Evolutionary conservation across 2,888 invertebrate genomes (phyloP), one percentile per base, ranked within the genome.

Genomic region (Tortricodes alternella): DNA sequence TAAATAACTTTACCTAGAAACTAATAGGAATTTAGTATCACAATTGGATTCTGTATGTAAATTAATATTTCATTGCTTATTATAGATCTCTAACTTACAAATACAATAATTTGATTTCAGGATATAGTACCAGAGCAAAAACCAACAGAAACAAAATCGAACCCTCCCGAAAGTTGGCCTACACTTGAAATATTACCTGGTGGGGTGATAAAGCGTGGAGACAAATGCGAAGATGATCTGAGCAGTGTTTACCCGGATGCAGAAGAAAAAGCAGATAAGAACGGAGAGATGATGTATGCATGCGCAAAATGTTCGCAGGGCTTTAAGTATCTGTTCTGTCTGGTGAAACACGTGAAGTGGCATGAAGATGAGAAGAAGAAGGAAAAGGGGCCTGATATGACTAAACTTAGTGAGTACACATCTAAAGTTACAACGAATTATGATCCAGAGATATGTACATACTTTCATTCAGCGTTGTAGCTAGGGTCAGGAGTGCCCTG

Each of bases 161-260:
- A 65, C 16, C 61, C 66, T 2, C 72, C 77, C 0, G 78, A 80
- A 1, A 80, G 81, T 52, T 89, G 89, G 89, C 89, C 89, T 0
- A 89, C 87, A 0, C 62, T 89, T 44, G 89, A 89, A 69, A 89
- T 89, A 51, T 60, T 86, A 3, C 89, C 89, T 0, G 89, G 89
- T 0, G 89, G 89, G 8, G 85, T 89, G 0, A 89, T 89, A 46
- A 86, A 85, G 48, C 76, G 79, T 46, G 71, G 74, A 0, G 76
- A 83, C 6, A 78, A 80, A 53, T 62, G 53, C 9, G 78, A 77
- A 13, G 65, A 63, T 7, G 63, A 64, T 21, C 50, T 24, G 6
- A 56, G 29, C 35, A 41, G 49, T 41, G 23, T 34, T 11, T 60
- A 51, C n/a, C 41, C 56, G 15, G 64, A 57, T 24, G 44, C 9